phyloP scores from a whole-genome alignment of 2,113 vertebrate species.

The Naja naja region DNA sequence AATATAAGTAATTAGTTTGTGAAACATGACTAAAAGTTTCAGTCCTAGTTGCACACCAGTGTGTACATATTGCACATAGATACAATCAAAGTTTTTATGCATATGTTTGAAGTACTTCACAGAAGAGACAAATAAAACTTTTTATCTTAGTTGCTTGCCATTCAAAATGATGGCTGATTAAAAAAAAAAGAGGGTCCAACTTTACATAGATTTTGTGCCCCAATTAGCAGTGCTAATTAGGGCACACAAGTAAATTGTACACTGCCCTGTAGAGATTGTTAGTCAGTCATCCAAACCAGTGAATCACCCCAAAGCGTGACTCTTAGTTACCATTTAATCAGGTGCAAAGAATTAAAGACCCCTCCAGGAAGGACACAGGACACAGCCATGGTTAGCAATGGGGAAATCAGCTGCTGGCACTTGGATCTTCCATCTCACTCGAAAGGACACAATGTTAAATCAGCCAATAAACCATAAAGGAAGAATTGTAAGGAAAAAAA shows the following conservation, averaged over 20 bases:
- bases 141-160: constrained; percentile 33
- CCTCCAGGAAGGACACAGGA: constrained; percentile 71
- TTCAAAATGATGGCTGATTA: constrained; percentile 44
- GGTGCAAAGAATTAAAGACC: constrained; percentile 69
- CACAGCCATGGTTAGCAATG: constrained; percentile 48
- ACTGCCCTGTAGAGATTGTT: constrained; percentile 77
- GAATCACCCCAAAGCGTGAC: constrained; percentile 67
- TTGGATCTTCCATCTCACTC: accelerated
- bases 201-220: constrained; percentile 77
- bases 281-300: constrained; percentile 76
- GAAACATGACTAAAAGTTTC: background rate
- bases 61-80: background rate
- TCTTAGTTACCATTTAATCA: constrained; percentile 71
- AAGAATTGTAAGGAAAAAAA: background rate
- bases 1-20: background rate
- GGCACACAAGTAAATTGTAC: constrained; percentile 75
- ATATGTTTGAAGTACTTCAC: background rate
- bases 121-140: constrained; percentile 2
- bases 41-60: background rate
- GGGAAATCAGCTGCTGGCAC: constrained; percentile 36
- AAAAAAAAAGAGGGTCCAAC: constrained; percentile 50
- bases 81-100: background rate
- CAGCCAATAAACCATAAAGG: accelerated
- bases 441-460: constrained; percentile 12
- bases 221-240: constrained; percentile 81